A percentile compares a stretch with the other conserved stretches of the same genome.
phyloP scores from a whole-genome alignment of 2,797 vertebrate species.

The Aulostomus chinensis region DNA sequence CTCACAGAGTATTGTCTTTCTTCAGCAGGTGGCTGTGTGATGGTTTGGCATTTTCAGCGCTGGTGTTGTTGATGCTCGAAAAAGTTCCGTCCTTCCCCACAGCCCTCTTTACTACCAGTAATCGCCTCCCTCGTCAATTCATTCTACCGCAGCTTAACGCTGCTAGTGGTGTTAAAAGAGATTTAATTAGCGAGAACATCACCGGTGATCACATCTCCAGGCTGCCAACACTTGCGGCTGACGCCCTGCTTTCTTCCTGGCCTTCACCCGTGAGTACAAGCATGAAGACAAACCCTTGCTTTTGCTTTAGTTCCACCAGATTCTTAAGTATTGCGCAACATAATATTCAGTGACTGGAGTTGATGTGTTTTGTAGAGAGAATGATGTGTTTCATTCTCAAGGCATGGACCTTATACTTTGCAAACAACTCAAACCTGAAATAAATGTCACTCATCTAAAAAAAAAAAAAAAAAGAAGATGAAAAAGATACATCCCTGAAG shows the following conservation, averaged over 20 bases:
- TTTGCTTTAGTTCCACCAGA: background rate
- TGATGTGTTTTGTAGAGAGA: conserved; percentile 4
- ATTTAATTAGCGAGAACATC: conserved; percentile 66
- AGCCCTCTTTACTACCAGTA: conserved; percentile 52
- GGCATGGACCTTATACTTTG: conserved; percentile 13
- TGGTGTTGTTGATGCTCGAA: conserved; percentile 37
- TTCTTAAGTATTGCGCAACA: conserved; percentile 45
- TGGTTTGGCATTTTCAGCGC: conserved; percentile 59
- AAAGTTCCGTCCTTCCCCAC: conserved; percentile 39
- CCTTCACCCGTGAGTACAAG: conserved; percentile 22
- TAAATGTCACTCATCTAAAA: conserved; percentile 26
- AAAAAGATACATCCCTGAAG: no score
- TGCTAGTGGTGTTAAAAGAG: conserved; percentile 61
- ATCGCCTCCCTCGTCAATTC: conserved; percentile 67
- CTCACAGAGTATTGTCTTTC: conserved; percentile 69
- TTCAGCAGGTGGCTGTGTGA: conserved; percentile 59
- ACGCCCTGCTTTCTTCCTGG: conserved; percentile 32
- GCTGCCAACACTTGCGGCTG: conserved; percentile 28
- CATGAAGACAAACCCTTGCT: background rate
- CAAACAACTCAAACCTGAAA: conserved; percentile 9
- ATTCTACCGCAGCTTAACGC: conserved; percentile 61
- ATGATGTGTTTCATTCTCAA: conserved; percentile 10
- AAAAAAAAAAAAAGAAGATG: background rate
- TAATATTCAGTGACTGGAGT: background rate
- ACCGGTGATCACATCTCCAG: conserved; percentile 49